These are phyloP conservation scores for Lepilemur septentrionalis DNA, from an alignment of 2,797 vertebrate species.

Conservation along the genomic window DNA sequence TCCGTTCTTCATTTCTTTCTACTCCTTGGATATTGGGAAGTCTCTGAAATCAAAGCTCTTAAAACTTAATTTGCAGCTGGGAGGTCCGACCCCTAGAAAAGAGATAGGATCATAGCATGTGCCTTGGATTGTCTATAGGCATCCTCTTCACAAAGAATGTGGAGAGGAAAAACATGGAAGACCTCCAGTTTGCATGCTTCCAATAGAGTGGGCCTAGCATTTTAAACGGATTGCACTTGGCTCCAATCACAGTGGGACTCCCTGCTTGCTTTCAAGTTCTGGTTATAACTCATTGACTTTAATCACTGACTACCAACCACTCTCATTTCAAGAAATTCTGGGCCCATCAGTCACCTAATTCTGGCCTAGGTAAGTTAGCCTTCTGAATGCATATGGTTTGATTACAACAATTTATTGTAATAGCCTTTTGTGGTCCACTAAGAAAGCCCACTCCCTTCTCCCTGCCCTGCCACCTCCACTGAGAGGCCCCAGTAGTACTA, in stretches of 20 bases:
- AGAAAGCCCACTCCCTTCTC: not conserved
- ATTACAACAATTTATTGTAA: not conserved
- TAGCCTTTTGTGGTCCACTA: not conserved
- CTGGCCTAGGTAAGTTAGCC: not conserved
- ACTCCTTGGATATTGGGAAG: not conserved
- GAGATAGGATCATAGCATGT: not conserved
- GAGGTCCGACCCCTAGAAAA: not conserved
- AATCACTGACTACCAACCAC: not conserved
- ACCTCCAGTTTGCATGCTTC: not conserved
- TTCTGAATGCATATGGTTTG: not conserved
- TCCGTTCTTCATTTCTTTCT: not conserved
- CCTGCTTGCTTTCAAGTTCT: not conserved
- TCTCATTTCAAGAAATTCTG: conserved; percentile 26
- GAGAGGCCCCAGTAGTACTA: not conserved
- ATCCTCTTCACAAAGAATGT: not conserved
- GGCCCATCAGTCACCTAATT: not conserved
- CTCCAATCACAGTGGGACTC: not conserved
- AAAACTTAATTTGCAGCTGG: not conserved
- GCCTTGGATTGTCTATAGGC: not conserved
- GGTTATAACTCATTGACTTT: not conserved
- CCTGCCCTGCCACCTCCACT: not conserved
- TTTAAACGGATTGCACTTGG: not conserved
- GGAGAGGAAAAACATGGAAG: not conserved
- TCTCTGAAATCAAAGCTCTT: not conserved
- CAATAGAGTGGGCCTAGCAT: not conserved